phyloP scores from a whole-genome alignment of 2,113 vertebrate species.

The Melanocharis versteri region DNA sequence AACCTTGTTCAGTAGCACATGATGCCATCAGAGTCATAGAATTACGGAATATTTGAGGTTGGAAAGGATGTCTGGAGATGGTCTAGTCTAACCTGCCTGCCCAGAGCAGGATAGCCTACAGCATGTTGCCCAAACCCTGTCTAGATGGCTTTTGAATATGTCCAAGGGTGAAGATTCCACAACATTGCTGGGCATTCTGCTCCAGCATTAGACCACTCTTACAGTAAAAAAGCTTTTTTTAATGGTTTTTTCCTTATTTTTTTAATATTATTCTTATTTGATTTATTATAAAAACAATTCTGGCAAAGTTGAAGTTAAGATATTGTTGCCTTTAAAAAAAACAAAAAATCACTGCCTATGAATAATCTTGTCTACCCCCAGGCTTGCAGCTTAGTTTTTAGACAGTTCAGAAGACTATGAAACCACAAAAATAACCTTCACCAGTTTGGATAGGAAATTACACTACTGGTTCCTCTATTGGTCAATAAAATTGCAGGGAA shows the following conservation, averaged over 20 bases:
- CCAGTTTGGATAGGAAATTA: not conserved
- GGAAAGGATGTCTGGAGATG: not conserved
- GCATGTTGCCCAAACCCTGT: not conserved
- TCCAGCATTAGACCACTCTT: not conserved
- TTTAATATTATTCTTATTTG: not conserved
- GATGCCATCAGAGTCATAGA: not conserved
- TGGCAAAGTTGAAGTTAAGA: not conserved
- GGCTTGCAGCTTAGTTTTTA: not conserved
- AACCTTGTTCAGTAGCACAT: not conserved
- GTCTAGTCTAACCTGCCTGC: fast-evolving
- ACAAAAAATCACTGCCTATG: not conserved
- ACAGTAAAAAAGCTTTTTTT: not conserved
- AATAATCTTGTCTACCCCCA: not conserved
- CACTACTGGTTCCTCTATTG: not conserved
- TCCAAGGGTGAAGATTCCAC: not conserved
- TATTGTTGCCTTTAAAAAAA: not conserved
- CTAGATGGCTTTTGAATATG: not conserved
- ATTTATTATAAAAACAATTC: not conserved
- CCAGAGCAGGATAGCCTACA: not conserved
- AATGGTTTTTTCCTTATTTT: not conserved
- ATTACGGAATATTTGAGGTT: not conserved
- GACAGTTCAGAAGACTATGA: not conserved
- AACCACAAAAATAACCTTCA: not conserved
- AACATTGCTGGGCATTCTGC: not conserved
- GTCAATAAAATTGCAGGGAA: not conserved